phyloP scores from a whole-genome alignment of 2,797 vertebrate genomes.

The Podargus strigoides region DNA sequence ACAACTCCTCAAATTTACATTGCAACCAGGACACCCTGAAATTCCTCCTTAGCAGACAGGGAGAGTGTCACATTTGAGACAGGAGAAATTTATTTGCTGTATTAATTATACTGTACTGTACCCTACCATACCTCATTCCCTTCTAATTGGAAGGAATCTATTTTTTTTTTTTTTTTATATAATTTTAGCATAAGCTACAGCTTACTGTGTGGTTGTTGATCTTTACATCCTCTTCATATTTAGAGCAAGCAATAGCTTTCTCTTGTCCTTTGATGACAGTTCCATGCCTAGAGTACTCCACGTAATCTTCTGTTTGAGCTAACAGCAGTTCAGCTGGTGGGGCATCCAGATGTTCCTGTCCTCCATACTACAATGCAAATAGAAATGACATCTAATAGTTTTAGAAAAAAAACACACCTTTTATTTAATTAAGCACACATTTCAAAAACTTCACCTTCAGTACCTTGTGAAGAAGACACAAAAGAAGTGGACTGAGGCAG shows the following conservation, averaged over 20 bases:
- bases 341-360: slow-evolving; percentile 89
- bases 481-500: not conserved
- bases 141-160: not conserved
- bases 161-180: not conserved
- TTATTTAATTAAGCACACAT: not conserved
- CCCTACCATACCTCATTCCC: not conserved
- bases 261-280: slow-evolving; percentile 96
- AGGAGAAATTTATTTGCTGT: not conserved
- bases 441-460: not conserved
- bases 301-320: slow-evolving; percentile 96
- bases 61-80: not conserved
- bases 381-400: not conserved
- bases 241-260: slow-evolving; percentile 91
- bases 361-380: slow-evolving; percentile 85
- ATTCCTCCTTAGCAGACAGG: not conserved
- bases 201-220: slow-evolving; percentile 92
- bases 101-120: not conserved
- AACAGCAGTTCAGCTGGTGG: slow-evolving; percentile 90
- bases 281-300: slow-evolving; percentile 96
- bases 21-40: not conserved
- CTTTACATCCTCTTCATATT: slow-evolving; percentile 95
- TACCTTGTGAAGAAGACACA: not conserved
- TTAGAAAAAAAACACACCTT: not conserved
- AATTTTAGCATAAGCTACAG: not conserved
- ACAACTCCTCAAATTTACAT: not conserved